Percentiles rank a stretch among this genome's conserved stretches.
These are phyloP conservation scores for Paelopatides confundens DNA, from an alignment of 53 echinoderm and acorn worm genomes.

Conservation along the genomic window DNA sequence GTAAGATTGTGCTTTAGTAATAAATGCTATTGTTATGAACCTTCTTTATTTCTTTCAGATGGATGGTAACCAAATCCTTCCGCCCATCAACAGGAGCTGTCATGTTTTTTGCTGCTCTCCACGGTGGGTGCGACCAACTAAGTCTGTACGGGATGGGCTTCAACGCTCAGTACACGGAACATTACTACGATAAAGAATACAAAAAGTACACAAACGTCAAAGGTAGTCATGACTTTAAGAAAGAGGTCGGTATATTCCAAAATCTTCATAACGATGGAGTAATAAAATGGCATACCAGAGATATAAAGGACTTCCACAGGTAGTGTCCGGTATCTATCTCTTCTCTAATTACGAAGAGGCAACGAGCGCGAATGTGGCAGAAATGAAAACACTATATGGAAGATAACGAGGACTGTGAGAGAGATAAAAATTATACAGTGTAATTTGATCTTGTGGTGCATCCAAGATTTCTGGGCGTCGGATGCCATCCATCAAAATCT, in stretches of 20 bases:
- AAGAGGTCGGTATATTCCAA: slow-evolving; percentile 75
- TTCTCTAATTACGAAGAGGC: too few relatives aligned
- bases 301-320: slow-evolving; percentile 72
- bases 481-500: too few relatives aligned
- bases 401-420: too few relatives aligned
- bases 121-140: slow-evolving; percentile 81
- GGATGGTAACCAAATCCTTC: slow-evolving; percentile 86
- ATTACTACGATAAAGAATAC: slow-evolving; percentile 87
- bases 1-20: too few relatives aligned
- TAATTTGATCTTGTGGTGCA: too few relatives aligned
- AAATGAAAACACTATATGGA: too few relatives aligned
- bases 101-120: slow-evolving; percentile 91
- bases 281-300: slow-evolving; percentile 88
- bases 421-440: too few relatives aligned
- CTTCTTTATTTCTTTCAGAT: slow-evolving; percentile 50
- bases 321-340: not conserved
- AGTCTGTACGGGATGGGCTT: slow-evolving; percentile 96
- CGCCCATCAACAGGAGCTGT: slow-evolving; percentile 92
- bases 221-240: slow-evolving; percentile 85
- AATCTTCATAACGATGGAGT: slow-evolving; percentile 70
- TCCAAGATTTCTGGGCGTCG: too few relatives aligned
- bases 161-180: slow-evolving; percentile 74
- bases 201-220: slow-evolving; percentile 55
- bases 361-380: too few relatives aligned
- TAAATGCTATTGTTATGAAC: too few relatives aligned